Percentiles rank a stretch among this genome's conserved stretches.
These are phyloP conservation scores for Hydractinia echinata DNA, from an alignment of 30 jellyfish, hydroid and myxozoan species.

Conservation along the genomic window DNA sequence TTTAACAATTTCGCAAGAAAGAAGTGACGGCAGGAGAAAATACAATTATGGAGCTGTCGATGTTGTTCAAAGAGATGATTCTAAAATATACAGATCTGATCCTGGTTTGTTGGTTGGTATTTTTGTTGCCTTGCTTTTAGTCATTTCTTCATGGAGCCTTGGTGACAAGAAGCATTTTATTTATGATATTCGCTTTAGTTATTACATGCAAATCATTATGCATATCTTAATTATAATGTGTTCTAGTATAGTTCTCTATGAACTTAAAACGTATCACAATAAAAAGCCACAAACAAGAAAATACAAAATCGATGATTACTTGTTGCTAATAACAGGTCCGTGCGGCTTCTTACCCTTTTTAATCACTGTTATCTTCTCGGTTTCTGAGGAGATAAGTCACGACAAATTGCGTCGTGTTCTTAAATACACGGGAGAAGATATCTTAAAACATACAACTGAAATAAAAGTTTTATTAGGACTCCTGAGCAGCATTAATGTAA, in stretches of 20 bases:
- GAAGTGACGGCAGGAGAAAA: not conserved
- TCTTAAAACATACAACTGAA: not conserved
- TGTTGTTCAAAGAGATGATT: slow-evolving; percentile 27
- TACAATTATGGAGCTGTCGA: slow-evolving; percentile 20
- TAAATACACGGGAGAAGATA: not conserved
- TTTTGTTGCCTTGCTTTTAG: slow-evolving; percentile 11
- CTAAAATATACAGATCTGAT: slow-evolving; percentile 28
- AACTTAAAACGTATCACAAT: slow-evolving; percentile 16
- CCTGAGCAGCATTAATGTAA: not conserved
- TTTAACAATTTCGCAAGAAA: not conserved
- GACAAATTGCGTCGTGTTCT: not conserved
- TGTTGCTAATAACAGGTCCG: slow-evolving; percentile 21
- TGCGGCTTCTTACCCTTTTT: slow-evolving; percentile 26
- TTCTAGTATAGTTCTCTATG: not conserved
- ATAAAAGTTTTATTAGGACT: slow-evolving; percentile 15
- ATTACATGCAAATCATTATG: slow-evolving; percentile 8
- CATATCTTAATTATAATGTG: slow-evolving; percentile 6
- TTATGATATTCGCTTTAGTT: slow-evolving; percentile 10
- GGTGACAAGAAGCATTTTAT: slow-evolving; percentile 1
- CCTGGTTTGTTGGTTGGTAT: slow-evolving; percentile 32
- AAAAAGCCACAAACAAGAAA: not conserved
- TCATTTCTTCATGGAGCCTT: slow-evolving; percentile 33
- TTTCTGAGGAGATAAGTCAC: not conserved
- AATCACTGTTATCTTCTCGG: slow-evolving; percentile 29
- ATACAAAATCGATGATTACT: slow-evolving; percentile 30